A percentile compares a stretch with the other conserved stretches of the same genome.
Conservation (phyloP, 2,888 invertebrate species). For the Troglohyphantes excavatus region DNA sequence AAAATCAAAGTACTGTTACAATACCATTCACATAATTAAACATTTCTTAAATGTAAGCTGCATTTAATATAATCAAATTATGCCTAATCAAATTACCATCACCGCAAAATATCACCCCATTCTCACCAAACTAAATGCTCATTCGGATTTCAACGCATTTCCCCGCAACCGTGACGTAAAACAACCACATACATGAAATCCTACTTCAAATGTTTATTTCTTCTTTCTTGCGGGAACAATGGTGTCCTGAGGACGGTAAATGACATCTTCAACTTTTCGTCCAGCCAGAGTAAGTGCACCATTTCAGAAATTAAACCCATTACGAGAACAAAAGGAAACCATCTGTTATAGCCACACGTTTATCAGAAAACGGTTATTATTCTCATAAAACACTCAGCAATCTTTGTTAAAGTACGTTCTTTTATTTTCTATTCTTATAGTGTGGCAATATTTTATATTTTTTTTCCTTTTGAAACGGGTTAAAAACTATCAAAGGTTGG, state of each 20-base stretch:
- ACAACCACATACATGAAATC: background rate
- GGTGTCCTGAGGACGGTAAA: conserved; percentile 14
- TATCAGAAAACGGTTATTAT: conserved; percentile 64
- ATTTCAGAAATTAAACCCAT: conserved; percentile 64
- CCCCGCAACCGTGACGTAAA: background rate
- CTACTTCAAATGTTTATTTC: background rate
- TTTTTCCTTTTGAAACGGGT: conserved; percentile 17
- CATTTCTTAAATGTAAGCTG: too few relatives aligned
- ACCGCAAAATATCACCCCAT: too few relatives aligned
- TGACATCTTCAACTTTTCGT: conserved; percentile 41
- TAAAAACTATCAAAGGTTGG: background rate
- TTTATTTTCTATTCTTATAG: conserved; percentile 23
- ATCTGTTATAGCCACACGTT: conserved; percentile 67
- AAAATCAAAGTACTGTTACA: too few relatives aligned
- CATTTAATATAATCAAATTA: too few relatives aligned
- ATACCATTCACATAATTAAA: too few relatives aligned
- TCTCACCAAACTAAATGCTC: too few relatives aligned
- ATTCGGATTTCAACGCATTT: too few relatives aligned
- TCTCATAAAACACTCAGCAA: conserved; percentile 58
- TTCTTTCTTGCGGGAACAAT: conserved; percentile 8
- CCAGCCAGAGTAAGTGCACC: conserved; percentile 26
- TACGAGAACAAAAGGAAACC: conserved; percentile 44
- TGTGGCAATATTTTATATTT: background rate
- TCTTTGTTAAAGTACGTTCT: conserved; percentile 45
- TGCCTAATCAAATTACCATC: too few relatives aligned